These are phyloP conservation scores for Tadarida brasiliensis DNA, from an alignment of 2,797 vertebrate species.

Conservation along the genomic window DNA sequence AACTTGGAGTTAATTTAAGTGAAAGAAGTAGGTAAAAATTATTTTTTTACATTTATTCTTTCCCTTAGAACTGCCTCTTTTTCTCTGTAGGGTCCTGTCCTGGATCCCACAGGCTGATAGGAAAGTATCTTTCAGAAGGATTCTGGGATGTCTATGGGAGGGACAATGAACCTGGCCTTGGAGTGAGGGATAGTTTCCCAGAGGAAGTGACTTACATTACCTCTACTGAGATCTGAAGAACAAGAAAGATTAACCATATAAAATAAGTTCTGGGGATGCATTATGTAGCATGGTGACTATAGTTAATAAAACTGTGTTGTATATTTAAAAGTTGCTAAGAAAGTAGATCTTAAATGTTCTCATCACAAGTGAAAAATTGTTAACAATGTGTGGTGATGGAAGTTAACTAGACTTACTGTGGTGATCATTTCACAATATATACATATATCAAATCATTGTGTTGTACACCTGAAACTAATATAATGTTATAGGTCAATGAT, in stretches of 20 bases:
- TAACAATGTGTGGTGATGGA: neutral
- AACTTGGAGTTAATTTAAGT: neutral
- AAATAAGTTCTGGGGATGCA: neutral
- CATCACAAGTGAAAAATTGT: neutral
- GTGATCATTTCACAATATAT: neutral
- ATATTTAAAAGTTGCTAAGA: neutral
- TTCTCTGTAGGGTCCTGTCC: neutral
- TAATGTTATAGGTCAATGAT: neutral
- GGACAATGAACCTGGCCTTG: neutral
- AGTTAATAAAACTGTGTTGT: neutral
- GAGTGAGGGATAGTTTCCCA: neutral
- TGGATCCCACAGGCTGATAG: neutral
- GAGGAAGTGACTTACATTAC: neutral
- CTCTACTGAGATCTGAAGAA: neutral
- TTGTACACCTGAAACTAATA: neutral
- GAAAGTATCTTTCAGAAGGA: neutral
- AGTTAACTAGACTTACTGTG: neutral
- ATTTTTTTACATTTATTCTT: constrained; percentile 12
- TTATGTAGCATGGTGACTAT: neutral
- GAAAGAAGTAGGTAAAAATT: constrained; percentile 38
- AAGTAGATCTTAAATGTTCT: neutral
- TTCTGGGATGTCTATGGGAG: neutral
- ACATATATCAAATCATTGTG: neutral
- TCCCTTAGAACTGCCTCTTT: neutral
- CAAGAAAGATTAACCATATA: neutral